These are phyloP conservation scores for Nibea coibor DNA, from an alignment of 2,113 vertebrate genomes.

Conservation along the genomic window DNA sequence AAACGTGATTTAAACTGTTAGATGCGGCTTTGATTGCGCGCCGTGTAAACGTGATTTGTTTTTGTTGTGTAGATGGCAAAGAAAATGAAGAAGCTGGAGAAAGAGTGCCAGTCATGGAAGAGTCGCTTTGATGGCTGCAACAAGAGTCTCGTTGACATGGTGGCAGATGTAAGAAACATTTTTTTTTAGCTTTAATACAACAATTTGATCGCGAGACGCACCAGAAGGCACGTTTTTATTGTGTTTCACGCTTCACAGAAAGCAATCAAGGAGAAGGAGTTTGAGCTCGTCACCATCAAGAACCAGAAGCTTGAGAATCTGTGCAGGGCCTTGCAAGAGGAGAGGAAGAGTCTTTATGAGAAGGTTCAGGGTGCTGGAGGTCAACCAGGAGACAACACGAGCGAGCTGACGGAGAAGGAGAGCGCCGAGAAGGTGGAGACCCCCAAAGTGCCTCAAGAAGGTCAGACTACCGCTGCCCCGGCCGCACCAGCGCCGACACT, in stretches of 20 bases:
- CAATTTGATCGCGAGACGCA: neutral
- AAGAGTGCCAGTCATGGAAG: conserved; percentile 96
- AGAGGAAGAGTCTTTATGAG: conserved; percentile 90
- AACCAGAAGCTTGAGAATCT: conserved; percentile 96
- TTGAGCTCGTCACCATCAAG: conserved; percentile 91
- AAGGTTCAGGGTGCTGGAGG: conserved; percentile 86
- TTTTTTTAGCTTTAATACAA: neutral
- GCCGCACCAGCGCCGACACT: neutral
- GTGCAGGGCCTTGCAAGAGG: conserved; percentile 94
- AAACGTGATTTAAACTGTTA: conserved; percentile 25
- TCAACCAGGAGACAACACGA: conserved; percentile 8
- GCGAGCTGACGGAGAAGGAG: conserved; percentile 49
- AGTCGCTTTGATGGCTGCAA: conserved; percentile 96
- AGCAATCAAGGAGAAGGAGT: conserved; percentile 89
- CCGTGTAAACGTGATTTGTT: conserved; percentile 16
- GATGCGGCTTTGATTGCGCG: conserved; percentile 30
- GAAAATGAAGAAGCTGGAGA: conserved; percentile 98
- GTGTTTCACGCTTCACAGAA: conserved; percentile 64
- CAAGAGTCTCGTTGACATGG: conserved; percentile 95
- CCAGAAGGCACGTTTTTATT: neutral
- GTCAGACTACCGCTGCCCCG: neutral
- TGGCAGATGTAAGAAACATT: conserved; percentile 90
- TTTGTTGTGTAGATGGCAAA: conserved; percentile 91
- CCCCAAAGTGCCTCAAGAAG: conserved; percentile 12
- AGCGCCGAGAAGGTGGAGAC: conserved; percentile 29